A percentile compares a stretch with the other conserved stretches of the same genome.
These are phyloP conservation scores for Gymnogyps californianus DNA, from an alignment of 2,113 vertebrate genomes.

Conservation along the genomic window DNA sequence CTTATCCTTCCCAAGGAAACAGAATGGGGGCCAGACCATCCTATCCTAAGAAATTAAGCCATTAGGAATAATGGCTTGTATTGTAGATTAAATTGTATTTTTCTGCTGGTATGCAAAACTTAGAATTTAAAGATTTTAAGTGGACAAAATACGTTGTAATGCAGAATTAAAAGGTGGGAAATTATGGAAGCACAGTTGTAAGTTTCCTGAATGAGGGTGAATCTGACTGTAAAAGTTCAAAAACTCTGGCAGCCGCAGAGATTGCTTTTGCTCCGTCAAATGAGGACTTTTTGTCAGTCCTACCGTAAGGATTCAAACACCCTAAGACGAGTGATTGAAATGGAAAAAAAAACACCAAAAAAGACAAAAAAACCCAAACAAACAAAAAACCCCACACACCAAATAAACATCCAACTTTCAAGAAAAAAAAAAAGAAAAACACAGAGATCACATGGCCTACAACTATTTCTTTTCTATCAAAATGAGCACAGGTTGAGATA, in stretches of 20 bases:
- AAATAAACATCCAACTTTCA: background rate
- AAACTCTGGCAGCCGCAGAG: background rate
- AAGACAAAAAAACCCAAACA: background rate
- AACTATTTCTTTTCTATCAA: background rate
- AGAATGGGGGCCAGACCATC: background rate
- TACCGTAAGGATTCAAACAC: background rate
- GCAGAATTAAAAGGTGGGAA: background rate
- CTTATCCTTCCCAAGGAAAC: background rate
- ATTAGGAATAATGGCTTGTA: background rate
- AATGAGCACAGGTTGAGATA: background rate
- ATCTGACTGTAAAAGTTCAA: background rate
- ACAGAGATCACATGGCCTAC: background rate
- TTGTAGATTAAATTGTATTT: background rate
- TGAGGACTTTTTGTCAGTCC: background rate
- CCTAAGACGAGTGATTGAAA: background rate
- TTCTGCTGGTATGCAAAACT: background rate
- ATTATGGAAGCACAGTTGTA: background rate
- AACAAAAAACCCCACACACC: background rate
- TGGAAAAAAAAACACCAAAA: background rate
- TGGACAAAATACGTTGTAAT: background rate
- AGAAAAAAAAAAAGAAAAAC: background rate
- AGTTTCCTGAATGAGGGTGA: background rate
- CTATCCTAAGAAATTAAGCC: background rate
- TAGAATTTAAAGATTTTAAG: background rate
- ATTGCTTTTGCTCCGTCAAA: background rate